Evolutionary conservation across 2,113 vertebrate species (phyloP), one percentile per base, ranked within the genome.

Genomic region (Osmerus eperlanus): DNA sequence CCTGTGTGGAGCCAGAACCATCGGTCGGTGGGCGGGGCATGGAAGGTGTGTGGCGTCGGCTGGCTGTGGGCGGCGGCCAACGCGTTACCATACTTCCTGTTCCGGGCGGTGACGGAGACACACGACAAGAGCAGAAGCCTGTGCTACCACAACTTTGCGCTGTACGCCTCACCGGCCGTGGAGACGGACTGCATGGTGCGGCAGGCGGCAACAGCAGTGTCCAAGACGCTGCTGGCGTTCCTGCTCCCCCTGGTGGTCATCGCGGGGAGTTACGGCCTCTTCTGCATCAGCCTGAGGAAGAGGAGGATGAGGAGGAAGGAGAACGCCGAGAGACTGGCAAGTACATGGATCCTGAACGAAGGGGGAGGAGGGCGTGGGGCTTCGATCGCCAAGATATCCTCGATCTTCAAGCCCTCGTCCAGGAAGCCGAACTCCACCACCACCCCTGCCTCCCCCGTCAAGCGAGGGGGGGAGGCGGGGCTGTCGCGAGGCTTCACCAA

Each of bases 1-100:
- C 96, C 96, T 0, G 94, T 96, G 75, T 98, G 96, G 95, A 91
- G 94, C 23, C 93, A 96, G 85, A 97, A 95, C 83, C 94, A 93
- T 64, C 94, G 96, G 0, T 90, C 91, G 0, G 74, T 92, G 54
- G 82, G 77, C 0, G 80, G 89, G 1, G 95, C 96, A 0, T 95
- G 89, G 71, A 55, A 78, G 13, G 84, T 94, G 4, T 96, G 94
- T 0, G 2, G 55, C 3, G 0, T 90, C 0, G 92, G 95, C 80
- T 98, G 96, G 96, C 63, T 88, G 0, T 23, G 94, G 16, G 94
- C 93, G 2, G 85, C 88, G 9, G 0, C 92, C 11, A 87, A 97
- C 82, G 90, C 94, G 5, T 79, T 91, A 1, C 95, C 95, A 0
- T 95, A 94, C 65, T 87, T 93, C 0, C 3, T 97, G 60, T 97